Percentiles rank a stretch among this genome's conserved stretches.
These are phyloP conservation scores for Drosophila equinoxialis DNA, from an alignment of 1,140 invertebrate genomes.

Conservation along the genomic window DNA sequence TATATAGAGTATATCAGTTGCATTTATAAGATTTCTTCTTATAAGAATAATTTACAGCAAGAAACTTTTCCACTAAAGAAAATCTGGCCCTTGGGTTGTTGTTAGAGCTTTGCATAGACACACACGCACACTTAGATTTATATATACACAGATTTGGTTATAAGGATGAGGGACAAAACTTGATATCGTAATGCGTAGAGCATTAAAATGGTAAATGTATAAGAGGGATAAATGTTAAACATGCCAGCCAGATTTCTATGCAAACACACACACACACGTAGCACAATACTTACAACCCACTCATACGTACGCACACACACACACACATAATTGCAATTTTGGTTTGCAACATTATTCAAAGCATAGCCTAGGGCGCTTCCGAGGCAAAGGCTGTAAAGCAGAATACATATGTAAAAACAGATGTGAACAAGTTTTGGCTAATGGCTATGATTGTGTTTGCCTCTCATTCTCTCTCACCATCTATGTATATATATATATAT, in stretches of 20 bases:
- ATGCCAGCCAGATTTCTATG: conserved; percentile 54
- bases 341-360: conserved; percentile 61
- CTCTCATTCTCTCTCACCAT: background rate
- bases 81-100: conserved; percentile 16
- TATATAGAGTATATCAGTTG: conserved; percentile 37
- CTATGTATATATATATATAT: background rate
- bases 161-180: conserved; percentile 47
- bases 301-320: conserved; percentile 6
- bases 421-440: conserved; percentile 70
- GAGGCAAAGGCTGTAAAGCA: conserved; percentile 53
- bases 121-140: background rate
- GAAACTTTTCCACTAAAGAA: conserved; percentile 11
- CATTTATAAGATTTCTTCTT: conserved; percentile 20
- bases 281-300: background rate
- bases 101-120: conserved; percentile 56
- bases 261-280: conserved; percentile 30
- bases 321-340: conserved; percentile 22
- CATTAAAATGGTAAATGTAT: conserved; percentile 53
- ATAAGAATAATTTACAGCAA: conserved; percentile 2
- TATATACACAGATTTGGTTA: background rate
- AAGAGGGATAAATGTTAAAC: conserved; percentile 60
- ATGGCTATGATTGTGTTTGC: conserved; percentile 42
- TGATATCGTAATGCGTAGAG: conserved; percentile 56
- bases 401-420: conserved; percentile 73
- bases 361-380: conserved; percentile 54